Evolutionary conservation across 2,113 vertebrate genomes (phyloP).

Genomic region (Phalacrocorax brasilianus): DNA sequence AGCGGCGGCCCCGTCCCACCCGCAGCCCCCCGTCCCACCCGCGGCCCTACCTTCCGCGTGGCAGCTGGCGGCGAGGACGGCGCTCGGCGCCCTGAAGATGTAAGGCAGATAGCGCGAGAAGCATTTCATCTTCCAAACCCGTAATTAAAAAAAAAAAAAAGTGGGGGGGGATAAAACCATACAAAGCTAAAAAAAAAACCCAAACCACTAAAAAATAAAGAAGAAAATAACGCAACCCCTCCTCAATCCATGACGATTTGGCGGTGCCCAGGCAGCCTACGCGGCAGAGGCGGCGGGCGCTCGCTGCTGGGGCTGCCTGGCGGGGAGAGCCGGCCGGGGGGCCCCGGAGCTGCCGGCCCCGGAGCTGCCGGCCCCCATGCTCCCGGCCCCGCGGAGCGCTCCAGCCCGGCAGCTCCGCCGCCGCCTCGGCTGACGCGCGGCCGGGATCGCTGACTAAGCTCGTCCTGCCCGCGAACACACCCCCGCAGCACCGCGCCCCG

Average conservation of each 20-base stretch:
- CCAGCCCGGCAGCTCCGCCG: no score
- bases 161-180: neutral
- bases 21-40: no score
- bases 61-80: constrained; percentile 92
- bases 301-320: constrained; percentile 43
- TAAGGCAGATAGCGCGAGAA: constrained; percentile 96
- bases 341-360: constrained; percentile 69
- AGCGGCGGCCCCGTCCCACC: no score
- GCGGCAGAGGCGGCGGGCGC: constrained; percentile 54
- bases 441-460: no score
- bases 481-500: no score
- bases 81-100: constrained; percentile 92
- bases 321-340: neutral
- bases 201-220: neutral
- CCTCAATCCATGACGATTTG: constrained; percentile 65
- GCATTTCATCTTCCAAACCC: constrained; percentile 90
- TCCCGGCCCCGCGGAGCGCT: no score
- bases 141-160: neutral
- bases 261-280: constrained; percentile 70
- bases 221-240: constrained; percentile 45
- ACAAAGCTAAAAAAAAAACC: neutral
- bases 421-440: no score
- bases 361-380: neutral
- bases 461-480: no score
- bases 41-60: constrained; percentile 85